These are phyloP conservation scores for Leptobrachium ailaonicum DNA, from an alignment of 2,113 vertebrate genomes.

Conservation along the genomic window DNA sequence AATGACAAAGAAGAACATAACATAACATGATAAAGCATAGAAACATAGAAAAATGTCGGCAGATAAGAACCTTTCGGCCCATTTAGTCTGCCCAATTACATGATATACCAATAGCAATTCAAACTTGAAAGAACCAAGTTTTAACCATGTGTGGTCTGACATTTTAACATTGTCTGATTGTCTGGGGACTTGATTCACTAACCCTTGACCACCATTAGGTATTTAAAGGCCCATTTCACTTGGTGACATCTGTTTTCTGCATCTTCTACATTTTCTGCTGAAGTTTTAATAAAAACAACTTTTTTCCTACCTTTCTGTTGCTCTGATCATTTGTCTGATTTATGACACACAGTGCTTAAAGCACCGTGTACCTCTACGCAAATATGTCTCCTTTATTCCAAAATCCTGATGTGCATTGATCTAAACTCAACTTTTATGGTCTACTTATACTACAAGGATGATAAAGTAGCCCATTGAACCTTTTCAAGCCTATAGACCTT, in stretches of 20 bases:
- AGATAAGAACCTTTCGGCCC: too few relatives aligned
- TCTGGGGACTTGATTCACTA: conserved; percentile 3
- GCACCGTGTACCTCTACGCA: background rate
- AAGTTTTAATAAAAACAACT: conserved; percentile 8
- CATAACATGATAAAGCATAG: too few relatives aligned
- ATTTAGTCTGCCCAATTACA: too few relatives aligned
- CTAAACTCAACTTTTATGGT: background rate
- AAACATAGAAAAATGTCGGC: too few relatives aligned
- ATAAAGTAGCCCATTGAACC: too few relatives aligned
- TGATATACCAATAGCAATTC: too few relatives aligned
- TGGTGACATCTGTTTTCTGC: conserved; percentile 37
- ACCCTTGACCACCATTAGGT: conserved; percentile 35
- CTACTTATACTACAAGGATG: too few relatives aligned
- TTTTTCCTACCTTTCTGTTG: conserved; percentile 21
- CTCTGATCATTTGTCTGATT: conserved; percentile 23
- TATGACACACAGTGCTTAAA: conserved; percentile 26
- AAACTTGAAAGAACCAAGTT: background rate
- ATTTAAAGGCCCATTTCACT: conserved; percentile 6
- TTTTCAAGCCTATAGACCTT: too few relatives aligned
- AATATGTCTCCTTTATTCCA: background rate
- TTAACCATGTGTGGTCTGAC: conserved; percentile 37
- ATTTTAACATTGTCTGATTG: conserved; percentile 4
- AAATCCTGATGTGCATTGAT: background rate
- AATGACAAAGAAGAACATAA: too few relatives aligned
- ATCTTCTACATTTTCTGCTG: conserved; percentile 24